Evolutionary conservation across 2,797 vertebrate species (phyloP).

Genomic region (Gobio occitaniae): DNA sequence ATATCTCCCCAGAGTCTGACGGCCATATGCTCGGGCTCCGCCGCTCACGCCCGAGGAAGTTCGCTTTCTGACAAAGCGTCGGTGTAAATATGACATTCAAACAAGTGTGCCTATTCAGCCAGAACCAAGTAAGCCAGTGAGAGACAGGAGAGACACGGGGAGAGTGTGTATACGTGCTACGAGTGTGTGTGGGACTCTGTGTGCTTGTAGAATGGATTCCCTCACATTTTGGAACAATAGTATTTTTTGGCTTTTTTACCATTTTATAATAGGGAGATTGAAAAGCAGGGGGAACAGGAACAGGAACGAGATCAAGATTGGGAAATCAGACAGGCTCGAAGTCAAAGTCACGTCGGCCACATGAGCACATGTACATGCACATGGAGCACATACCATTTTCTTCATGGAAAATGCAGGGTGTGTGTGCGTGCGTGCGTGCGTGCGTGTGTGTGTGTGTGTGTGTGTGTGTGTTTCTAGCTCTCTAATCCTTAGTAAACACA

Average conservation of each 20-base stretch:
- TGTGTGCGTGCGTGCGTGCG: too few species aligned
- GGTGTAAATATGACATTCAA: conserved; percentile 99
- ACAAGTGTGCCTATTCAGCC: conserved; percentile 99
- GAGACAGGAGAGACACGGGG: conserved; percentile 66
- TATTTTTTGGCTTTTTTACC: conserved; percentile 14
- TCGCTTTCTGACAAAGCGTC: conserved; percentile 99
- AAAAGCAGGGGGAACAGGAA: background rate
- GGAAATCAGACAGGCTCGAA: background rate
- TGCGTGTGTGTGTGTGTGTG: too few species aligned
- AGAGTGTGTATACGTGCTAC: conserved; percentile 45
- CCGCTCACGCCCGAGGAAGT: conserved; percentile 97
- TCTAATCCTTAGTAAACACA: background rate
- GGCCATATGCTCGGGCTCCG: conserved; percentile 99
- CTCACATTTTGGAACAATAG: conserved; percentile 18
- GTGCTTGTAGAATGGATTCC: conserved; percentile 44
- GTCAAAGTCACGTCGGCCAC: background rate
- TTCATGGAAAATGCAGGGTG: background rate
- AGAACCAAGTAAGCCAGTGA: conserved; percentile 81
- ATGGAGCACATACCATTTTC: background rate
- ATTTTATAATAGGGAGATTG: conserved; percentile 13
- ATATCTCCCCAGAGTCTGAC: conserved; percentile 97
- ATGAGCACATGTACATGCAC: background rate
- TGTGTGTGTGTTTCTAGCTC: background rate
- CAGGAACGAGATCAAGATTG: background rate
- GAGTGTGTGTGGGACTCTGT: conserved; percentile 32